phyloP scores from a whole-genome alignment of 2,888 invertebrate species.

The Caenorhabditis becei region DNA sequence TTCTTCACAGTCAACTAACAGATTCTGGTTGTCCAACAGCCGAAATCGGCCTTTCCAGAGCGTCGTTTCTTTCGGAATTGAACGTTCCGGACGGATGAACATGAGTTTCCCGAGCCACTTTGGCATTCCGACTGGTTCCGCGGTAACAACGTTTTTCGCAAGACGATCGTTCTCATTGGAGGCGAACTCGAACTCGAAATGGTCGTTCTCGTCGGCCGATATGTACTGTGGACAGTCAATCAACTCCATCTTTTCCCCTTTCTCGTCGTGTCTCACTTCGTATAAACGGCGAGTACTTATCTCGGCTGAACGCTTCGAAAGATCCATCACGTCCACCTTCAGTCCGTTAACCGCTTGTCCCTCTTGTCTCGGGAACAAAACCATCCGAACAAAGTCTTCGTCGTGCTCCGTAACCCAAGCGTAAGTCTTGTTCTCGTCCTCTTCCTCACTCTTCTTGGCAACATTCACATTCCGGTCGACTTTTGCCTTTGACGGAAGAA shows the following conservation, averaged over 20 bases:
- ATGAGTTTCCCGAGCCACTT: constrained; percentile 35
- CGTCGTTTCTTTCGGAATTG: constrained; percentile 4
- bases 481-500: no score
- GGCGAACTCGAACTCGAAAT: constrained; percentile 25
- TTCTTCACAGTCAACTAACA: neutral
- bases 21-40: constrained; percentile 19
- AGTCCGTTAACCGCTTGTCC: neutral
- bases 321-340: constrained; percentile 20
- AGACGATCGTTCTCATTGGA: constrained; percentile 1
- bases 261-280: neutral
- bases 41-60: constrained; percentile 16
- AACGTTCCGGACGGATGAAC: neutral
- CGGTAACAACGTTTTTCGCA: constrained; percentile 16
- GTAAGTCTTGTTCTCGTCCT: neutral
- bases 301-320: no score
- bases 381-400: constrained; percentile 18
- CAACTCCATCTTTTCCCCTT: neutral
- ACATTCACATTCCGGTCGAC: no score
- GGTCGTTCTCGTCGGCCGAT: neutral
- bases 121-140: constrained; percentile 18
- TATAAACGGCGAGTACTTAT: constrained; percentile 1
- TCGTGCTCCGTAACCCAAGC: constrained; percentile 22
- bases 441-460: neutral
- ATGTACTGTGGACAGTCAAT: constrained; percentile 28
- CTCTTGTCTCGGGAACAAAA: constrained; percentile 28